Conservation (phyloP, 2,113 vertebrate genomes). For the Bambusicola thoracicus region DNA sequence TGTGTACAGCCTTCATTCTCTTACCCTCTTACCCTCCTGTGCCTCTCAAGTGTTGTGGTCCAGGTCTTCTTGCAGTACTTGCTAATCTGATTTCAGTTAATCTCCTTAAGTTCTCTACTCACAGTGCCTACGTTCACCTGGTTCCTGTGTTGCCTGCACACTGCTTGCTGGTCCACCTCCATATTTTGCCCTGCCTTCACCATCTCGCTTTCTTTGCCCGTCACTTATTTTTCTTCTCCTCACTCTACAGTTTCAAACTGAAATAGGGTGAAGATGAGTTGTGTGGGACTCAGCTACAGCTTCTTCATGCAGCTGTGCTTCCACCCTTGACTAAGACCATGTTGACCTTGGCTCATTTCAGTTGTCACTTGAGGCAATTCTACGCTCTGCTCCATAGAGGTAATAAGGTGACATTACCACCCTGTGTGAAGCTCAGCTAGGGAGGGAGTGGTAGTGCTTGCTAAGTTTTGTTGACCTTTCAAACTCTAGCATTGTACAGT, state of each 20-base stretch:
- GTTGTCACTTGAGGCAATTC: background rate
- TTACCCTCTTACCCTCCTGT: background rate
- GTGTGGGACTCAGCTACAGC: background rate
- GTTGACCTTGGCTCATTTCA: background rate
- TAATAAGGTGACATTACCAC: background rate
- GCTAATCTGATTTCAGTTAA: background rate
- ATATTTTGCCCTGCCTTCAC: background rate
- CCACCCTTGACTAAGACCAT: background rate
- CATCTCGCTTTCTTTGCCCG: background rate
- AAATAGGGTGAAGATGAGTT: background rate
- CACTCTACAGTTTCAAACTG: background rate
- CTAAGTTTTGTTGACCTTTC: background rate
- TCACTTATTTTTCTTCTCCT: background rate
- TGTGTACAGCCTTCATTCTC: background rate
- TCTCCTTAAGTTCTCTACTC: background rate
- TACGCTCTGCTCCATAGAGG: background rate
- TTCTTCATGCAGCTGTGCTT: background rate
- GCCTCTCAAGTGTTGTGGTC: background rate
- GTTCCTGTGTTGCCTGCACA: background rate
- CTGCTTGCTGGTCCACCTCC: background rate
- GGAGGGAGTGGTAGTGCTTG: background rate
- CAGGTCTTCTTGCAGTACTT: background rate
- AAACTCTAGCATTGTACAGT: background rate
- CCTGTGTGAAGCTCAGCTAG: background rate
- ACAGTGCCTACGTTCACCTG: too few species aligned